These are phyloP conservation scores for Mesembrinibis cayennensis DNA, from an alignment of 2,113 vertebrate genomes.

Conservation along the genomic window DNA sequence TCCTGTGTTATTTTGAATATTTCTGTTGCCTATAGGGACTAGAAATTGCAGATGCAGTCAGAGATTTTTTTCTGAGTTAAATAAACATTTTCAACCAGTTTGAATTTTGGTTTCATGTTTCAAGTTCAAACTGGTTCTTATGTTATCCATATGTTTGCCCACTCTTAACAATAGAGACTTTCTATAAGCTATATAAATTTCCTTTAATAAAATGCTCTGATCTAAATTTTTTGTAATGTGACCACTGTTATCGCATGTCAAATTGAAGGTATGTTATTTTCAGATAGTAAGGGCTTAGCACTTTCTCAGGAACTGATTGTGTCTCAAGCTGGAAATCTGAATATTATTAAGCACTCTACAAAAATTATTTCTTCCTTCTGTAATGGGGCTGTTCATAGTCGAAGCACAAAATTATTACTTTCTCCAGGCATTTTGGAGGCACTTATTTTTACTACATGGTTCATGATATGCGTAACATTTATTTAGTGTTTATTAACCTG, in stretches of 20 bases:
- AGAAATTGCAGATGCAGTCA: constrained; percentile 19
- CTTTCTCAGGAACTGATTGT: background rate
- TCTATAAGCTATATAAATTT: background rate
- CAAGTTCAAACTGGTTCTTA: background rate
- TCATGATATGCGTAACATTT: background rate
- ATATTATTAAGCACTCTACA: background rate
- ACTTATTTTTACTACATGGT: background rate
- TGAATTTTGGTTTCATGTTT: constrained; percentile 21
- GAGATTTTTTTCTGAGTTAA: background rate
- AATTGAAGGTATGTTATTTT: background rate
- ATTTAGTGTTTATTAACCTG: background rate
- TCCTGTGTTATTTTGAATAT: background rate
- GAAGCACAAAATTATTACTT: background rate
- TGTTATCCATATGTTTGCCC: constrained; percentile 22
- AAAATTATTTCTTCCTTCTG: background rate
- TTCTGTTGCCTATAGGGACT: background rate
- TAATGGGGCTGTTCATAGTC: background rate
- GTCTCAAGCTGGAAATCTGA: background rate
- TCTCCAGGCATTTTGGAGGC: background rate
- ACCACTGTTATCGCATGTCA: background rate
- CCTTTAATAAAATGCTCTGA: background rate
- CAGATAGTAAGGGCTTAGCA: background rate
- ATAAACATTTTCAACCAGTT: constrained; percentile 14
- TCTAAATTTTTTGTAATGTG: background rate
- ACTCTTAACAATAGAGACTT: background rate